Evolutionary conservation across 2,797 vertebrate genomes (phyloP), one percentile per base, ranked within the genome.

Genomic region (Rachycentron canadum): DNA sequence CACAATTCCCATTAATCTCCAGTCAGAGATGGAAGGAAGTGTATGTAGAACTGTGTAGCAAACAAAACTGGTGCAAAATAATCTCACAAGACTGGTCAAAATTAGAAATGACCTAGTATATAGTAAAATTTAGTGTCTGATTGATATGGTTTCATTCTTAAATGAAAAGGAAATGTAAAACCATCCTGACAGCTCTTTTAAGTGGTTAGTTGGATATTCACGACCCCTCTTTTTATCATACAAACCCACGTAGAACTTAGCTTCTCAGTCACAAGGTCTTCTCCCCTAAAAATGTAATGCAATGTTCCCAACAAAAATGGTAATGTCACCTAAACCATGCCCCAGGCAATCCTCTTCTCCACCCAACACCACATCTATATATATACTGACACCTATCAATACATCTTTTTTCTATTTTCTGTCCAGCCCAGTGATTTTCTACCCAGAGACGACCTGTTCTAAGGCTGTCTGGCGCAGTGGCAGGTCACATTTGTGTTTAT

Each of bases 401-500:
- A 53, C 28, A 58, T 53, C 36, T 38, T 63, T 71, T 50, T 58
- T 57, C 56, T 71, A 38, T 60, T 61, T 65, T 68, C 73, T 79
- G 71, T 76, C 67, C 74, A 47, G 38, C 11, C n/a, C 79, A 68
- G 43, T 73, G 52, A 65, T 82, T 84, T 82, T 87, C 69, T 82
- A 84, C 61, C 81, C 43, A 0, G 83, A 82, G 78, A 87, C 70
- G 6, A 82, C 70, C 79, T 83, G 85, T 73, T 86, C 71, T 50
- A 49, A 69, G 67, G 41, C 61, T 2, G 32, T 25, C 64, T 21
- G 21, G 52, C 11, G 2, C 55, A 7, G 49, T 3, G n/a, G 52
- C 58, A 47, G 76, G 84, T 83, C 70, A 73, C 64, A 72, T 80
- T 71, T 83, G 77, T 81, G 89, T 90, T 86, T 78, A 78, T 86